Conservation (phyloP, 2,113 vertebrate genomes). For the Dasyprocta punctata region DNA sequence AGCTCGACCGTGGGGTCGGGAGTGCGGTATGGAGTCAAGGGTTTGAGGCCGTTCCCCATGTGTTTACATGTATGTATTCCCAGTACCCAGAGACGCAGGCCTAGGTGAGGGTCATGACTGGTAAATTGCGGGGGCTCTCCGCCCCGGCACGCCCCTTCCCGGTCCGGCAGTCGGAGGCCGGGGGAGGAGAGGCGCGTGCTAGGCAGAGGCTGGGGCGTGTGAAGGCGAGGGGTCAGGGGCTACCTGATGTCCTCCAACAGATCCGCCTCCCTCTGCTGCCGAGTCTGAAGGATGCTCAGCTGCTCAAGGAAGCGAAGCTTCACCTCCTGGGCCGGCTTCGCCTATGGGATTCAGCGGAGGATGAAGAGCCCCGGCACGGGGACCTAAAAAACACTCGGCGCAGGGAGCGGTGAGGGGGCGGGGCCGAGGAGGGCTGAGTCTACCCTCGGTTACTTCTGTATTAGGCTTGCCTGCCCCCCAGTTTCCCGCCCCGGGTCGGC, state of each 20-base stretch:
- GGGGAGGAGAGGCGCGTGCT: neutral
- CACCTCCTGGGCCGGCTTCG: constrained; percentile 93
- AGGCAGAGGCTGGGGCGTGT: neutral
- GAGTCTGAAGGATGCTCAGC: constrained; percentile 89
- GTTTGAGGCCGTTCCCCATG: neutral
- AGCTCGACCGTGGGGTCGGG: neutral
- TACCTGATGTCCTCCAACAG: constrained; percentile 95
- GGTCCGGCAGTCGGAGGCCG: neutral
- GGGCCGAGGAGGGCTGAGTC: constrained; percentile 52
- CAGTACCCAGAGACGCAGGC: neutral
- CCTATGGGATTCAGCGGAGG: constrained; percentile 78
- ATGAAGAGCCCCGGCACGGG: neutral
- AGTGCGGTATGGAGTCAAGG: neutral
- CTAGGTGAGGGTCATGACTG: neutral
- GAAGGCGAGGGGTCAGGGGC: neutral
- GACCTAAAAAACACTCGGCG: constrained; percentile 46
- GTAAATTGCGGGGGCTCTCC: neutral
- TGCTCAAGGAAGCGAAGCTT: constrained; percentile 92
- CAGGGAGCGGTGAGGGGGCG: constrained; percentile 63
- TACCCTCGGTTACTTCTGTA: constrained; percentile 35
- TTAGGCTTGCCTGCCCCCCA: neutral
- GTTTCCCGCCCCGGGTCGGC: neutral
- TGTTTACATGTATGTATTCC: neutral
- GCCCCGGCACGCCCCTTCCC: neutral
- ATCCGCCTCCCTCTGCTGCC: constrained; percentile 91